These are phyloP conservation scores for Mycteria americana DNA, from an alignment of 2,797 vertebrate species.

Conservation along the genomic window DNA sequence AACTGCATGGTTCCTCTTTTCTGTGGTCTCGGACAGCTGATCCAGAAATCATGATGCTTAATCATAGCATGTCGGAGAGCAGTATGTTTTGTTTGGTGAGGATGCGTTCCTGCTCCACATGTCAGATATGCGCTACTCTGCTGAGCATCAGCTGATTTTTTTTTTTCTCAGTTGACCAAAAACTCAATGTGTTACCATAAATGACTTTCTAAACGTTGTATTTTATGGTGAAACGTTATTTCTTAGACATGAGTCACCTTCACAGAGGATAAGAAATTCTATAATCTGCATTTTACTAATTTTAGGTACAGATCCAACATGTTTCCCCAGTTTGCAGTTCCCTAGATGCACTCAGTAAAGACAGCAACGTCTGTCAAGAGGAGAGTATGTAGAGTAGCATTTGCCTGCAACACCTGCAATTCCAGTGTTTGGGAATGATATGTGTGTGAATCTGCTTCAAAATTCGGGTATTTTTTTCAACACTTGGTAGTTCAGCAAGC, in stretches of 20 bases:
- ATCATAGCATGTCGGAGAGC: background rate
- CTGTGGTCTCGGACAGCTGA: background rate
- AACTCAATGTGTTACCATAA: constrained; percentile 15
- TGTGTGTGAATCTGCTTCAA: background rate
- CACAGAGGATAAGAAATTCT: constrained; percentile 34
- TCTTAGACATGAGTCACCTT: constrained; percentile 43
- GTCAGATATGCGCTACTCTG: background rate
- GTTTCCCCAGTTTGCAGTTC: background rate
- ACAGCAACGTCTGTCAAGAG: background rate
- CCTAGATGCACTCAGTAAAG: background rate
- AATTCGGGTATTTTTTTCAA: background rate
- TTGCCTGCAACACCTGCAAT: background rate
- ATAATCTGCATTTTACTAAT: background rate
- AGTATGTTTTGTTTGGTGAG: background rate
- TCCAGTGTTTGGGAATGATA: background rate
- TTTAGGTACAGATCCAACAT: background rate
- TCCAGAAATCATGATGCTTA: background rate
- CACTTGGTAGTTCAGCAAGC: background rate
- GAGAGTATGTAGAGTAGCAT: background rate
- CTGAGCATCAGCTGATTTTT: background rate
- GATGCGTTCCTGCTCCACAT: fast-evolving
- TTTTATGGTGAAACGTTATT: constrained; percentile 27
- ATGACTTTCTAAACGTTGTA: constrained; percentile 5
- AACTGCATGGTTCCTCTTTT: background rate
- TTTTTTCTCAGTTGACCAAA: background rate